Conservation (phyloP, 1,140 invertebrate genomes). For the Drosophila pseudoobscura region DNA sequence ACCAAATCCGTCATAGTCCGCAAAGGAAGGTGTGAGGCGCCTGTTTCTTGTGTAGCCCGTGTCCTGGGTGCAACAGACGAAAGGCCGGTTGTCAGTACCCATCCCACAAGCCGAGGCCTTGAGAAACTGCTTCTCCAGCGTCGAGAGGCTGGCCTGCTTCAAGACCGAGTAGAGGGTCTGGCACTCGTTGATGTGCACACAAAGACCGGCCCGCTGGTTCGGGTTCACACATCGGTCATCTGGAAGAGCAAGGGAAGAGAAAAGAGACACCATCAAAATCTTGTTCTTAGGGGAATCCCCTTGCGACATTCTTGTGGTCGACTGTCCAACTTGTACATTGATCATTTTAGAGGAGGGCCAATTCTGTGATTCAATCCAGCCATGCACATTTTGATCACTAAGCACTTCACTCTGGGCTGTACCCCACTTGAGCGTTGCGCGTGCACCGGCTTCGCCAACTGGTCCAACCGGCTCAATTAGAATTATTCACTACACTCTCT, state of each 20-base stretch:
- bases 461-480: conserved; percentile 42
- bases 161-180: conserved; percentile 65
- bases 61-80: conserved; percentile 73
- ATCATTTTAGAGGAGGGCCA: neutral
- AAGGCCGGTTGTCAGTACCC: conserved; percentile 49
- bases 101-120: conserved; percentile 62
- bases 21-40: conserved; percentile 20
- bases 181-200: conserved; percentile 67
- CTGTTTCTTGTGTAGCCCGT: conserved; percentile 57
- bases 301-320: conserved; percentile 57
- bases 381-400: conserved; percentile 9
- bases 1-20: conserved; percentile 46
- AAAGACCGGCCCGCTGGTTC: conserved; percentile 59
- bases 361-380: neutral
- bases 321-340: neutral
- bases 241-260: conserved; percentile 25
- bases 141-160: conserved; percentile 42
- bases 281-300: conserved; percentile 35
- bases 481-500: conserved; percentile 20
- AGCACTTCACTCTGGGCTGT: conserved; percentile 18
- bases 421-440: conserved; percentile 28
- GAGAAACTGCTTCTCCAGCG: conserved; percentile 53
- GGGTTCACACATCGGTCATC: conserved; percentile 67
- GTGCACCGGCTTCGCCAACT: conserved; percentile 25
- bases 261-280: conserved; percentile 20